phyloP scores from a whole-genome alignment of 2,113 vertebrate genomes.

The Penelope pileata region DNA sequence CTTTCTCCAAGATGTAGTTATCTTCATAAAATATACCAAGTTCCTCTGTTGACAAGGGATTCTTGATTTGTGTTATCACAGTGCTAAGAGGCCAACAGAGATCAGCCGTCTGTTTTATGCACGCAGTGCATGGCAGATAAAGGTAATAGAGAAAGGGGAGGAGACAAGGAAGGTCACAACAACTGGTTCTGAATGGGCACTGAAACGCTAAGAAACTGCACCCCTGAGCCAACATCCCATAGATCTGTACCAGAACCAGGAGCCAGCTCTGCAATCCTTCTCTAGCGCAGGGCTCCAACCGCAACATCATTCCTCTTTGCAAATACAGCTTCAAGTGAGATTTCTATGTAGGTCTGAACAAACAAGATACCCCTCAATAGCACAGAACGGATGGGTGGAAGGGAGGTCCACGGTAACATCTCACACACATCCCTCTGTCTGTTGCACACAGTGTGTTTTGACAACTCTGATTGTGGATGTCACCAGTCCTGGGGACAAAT shows the following conservation, averaged over 20 bases:
- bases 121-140: background rate
- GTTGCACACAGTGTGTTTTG: background rate
- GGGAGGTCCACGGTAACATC: background rate
- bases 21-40: background rate
- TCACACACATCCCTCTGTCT: background rate
- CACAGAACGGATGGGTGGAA: background rate
- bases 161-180: background rate
- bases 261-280: background rate
- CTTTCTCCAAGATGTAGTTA: background rate
- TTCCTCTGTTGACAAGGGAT: background rate
- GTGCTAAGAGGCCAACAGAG: background rate
- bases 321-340: background rate
- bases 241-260: background rate
- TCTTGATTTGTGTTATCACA: background rate
- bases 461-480: background rate
- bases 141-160: background rate
- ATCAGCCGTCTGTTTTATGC: background rate
- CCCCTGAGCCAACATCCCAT: background rate
- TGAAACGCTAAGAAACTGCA: background rate
- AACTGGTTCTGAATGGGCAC: background rate
- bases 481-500: background rate
- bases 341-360: background rate
- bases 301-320: background rate
- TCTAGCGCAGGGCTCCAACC: background rate
- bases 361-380: background rate